phyloP scores from a whole-genome alignment of 2,113 vertebrate genomes.

The Bubo blakistoni region DNA sequence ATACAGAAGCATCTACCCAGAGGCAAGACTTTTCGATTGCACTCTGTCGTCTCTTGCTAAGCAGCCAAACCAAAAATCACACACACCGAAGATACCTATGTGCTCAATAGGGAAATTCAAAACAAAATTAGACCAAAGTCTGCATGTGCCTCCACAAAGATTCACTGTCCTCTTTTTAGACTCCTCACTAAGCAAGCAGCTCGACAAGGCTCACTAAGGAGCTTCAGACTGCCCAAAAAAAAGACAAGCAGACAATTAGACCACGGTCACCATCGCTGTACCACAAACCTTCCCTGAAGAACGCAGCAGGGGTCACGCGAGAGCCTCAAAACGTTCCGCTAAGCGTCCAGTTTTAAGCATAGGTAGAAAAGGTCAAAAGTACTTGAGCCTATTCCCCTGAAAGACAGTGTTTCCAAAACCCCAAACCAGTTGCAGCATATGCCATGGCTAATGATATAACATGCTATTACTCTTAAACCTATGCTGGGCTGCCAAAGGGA shows the following conservation, averaged over 20 bases:
- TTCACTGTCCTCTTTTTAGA: not conserved
- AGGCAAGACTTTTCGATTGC: not conserved
- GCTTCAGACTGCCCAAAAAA: not conserved
- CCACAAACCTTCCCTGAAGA: not conserved
- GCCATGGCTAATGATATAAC: accelerated
- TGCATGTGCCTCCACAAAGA: not conserved
- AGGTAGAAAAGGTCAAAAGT: not conserved
- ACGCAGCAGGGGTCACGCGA: accelerated
- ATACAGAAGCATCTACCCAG: not conserved
- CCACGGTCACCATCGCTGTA: accelerated
- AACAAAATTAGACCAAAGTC: not conserved
- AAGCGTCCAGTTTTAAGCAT: accelerated
- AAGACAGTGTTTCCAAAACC: not conserved
- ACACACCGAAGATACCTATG: not conserved
- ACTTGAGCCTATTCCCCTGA: not conserved
- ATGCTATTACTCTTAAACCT: accelerated
- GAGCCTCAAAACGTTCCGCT: not conserved
- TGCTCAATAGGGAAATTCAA: not conserved
- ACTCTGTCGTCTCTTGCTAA: not conserved
- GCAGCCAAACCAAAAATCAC: conserved; percentile 4
- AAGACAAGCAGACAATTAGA: not conserved
- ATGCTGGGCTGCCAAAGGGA: not conserved
- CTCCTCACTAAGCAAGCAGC: not conserved
- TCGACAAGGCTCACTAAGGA: not conserved
- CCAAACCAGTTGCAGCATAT: accelerated